phyloP scores from a whole-genome alignment of 2,113 vertebrate genomes.

The Tachuris rubrigastra region DNA sequence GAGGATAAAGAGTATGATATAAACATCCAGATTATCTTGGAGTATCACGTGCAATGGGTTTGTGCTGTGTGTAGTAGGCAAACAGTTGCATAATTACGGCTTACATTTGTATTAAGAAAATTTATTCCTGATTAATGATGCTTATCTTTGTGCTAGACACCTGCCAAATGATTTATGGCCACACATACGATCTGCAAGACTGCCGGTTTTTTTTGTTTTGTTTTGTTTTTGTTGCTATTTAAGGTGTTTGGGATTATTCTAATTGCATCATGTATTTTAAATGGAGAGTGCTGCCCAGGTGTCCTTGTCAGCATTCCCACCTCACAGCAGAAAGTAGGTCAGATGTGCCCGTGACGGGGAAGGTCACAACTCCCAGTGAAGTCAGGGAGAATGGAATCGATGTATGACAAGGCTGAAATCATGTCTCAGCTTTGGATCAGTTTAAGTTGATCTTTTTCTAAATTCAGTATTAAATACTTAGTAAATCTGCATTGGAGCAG shows the following conservation, averaged over 20 bases:
- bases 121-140: conserved; percentile 29
- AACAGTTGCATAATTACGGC: conserved; percentile 10
- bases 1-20: conserved; percentile 2
- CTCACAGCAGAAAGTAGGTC: not conserved
- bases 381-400: not conserved
- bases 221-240: not conserved
- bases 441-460: not conserved
- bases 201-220: not conserved
- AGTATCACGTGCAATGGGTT: conserved; percentile 63
- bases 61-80: conserved; percentile 68
- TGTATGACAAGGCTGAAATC: conserved; percentile 29
- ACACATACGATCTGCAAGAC: not conserved
- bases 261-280: conserved; percentile 11
- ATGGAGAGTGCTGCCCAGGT: not conserved
- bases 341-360: not conserved
- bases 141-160: conserved; percentile 45
- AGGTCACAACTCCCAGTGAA: conserved; percentile 3
- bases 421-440: not conserved
- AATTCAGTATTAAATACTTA: not conserved
- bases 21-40: conserved; percentile 32
- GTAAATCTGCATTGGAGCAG: not conserved
- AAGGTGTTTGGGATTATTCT: conserved; percentile 14
- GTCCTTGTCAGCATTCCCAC: conserved; percentile 16
- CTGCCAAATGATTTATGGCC: conserved; percentile 45
- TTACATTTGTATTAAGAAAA: conserved; percentile 35